Base-by-base conservation (phyloP, 2,797 vertebrate genomes). In the Botia kubotai region DNA sequence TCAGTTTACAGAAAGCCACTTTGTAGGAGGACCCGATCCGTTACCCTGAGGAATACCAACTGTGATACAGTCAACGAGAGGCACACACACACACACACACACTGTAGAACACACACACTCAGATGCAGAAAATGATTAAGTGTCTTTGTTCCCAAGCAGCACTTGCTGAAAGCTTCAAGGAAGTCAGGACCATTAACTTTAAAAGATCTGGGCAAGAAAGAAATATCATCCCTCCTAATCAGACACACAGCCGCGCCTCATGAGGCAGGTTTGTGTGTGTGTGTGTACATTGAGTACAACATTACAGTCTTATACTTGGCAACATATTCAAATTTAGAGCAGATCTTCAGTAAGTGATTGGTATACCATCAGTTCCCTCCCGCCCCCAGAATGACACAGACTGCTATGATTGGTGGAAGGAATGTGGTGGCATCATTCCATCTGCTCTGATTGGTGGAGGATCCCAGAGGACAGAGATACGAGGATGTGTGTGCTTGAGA, bases 41-140 rank as follows among this genome's bases (percentile, higher is more conserved):
- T 80, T 75, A 92, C 90, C 93, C 93, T 94, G 94, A 94, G 93
- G 92, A 92, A 92, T 86, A 81, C 88, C 90, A 86, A 87, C 87
- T 84, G 87, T 87, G 77, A 84, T 82, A 66, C 75, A 69, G 80
- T 82, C 81, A 87, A 88, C 77, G 80, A 85, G 76, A 87, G 77
- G 57, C 33, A 62, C 83, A 46, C 36, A 29, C 12, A 52, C 50
- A 3, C 8, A 57, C 63, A 68, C 33, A 73, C 63, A 78, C 52
- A 77, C 21, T 29, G 29, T 58, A 57, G 53, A 69, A 57, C 67
- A 71, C 72, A 70, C 19, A 29, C 62, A 60, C 62, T 73, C 71
- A 78, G 72, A 57, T 52, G 62, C 79, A 81, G 86, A 80, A 86
- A 79, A 82, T 87, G 78, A 91, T 93, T 88, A 92, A 91, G 90